Evolutionary conservation across 2,888 invertebrate species (phyloP).

Genomic region (Drosophila testacea): DNA sequence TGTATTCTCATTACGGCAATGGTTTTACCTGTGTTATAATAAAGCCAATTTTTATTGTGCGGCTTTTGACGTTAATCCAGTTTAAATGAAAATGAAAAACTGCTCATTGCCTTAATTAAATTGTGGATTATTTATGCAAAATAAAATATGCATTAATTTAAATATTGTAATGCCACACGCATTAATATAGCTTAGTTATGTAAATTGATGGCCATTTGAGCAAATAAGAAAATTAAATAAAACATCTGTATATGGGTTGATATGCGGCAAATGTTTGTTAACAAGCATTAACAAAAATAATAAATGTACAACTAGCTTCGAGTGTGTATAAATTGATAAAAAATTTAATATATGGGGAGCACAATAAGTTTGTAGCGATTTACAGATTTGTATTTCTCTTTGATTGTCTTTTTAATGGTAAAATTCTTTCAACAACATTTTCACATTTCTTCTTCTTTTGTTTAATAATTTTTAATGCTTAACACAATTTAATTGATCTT

Average conservation of each 20-base stretch:
- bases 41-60: constrained; percentile 55
- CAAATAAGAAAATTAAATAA: constrained; percentile 20
- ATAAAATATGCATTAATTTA: constrained; percentile 63
- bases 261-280: constrained; percentile 14
- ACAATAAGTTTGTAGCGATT: no score
- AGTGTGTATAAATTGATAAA: no score
- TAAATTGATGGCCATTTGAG: constrained; percentile 52
- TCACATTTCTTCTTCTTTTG: not conserved
- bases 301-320: not conserved
- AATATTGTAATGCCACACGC: constrained; percentile 68
- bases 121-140: constrained; percentile 74
- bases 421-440: not conserved
- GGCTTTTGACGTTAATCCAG: constrained; percentile 64
- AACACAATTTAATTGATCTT: not conserved
- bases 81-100: constrained; percentile 54
- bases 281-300: constrained; percentile 5
- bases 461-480: not conserved
- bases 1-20: not conserved
- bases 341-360: no score
- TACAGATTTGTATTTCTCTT: no score
- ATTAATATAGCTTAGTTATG: constrained; percentile 68
- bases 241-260: constrained; percentile 1
- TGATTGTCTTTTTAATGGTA: no score
- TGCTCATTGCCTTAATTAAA: constrained; percentile 72
- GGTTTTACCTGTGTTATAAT: constrained; percentile 28